A percentile compares a stretch with the other conserved stretches of the same genome.
These are phyloP conservation scores for Pipistrellus kuhlii DNA, from an alignment of 2,797 vertebrate genomes.

Conservation along the genomic window DNA sequence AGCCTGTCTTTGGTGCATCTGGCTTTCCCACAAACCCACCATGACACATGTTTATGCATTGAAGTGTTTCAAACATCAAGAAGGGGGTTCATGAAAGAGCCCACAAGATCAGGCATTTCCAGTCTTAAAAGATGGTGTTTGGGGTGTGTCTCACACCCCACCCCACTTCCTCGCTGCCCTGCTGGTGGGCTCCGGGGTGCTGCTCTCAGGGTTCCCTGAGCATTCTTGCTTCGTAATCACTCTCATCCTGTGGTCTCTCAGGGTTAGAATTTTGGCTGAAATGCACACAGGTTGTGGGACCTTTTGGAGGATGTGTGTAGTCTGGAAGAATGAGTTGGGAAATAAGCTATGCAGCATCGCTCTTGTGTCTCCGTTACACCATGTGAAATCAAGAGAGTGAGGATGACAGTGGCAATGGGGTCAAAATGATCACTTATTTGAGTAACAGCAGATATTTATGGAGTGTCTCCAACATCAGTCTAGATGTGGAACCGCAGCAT, in stretches of 20 bases:
- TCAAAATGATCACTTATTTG: not conserved
- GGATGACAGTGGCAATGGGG: no score
- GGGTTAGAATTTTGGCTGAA: not conserved
- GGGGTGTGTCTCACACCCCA: not conserved
- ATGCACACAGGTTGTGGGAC: not conserved
- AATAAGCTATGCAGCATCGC: no score
- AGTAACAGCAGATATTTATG: not conserved
- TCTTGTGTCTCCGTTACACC: no score
- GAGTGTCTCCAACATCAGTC: not conserved
- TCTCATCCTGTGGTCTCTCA: not conserved
- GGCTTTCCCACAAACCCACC: conserved; percentile 71
- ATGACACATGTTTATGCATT: not conserved
- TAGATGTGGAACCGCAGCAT: not conserved
- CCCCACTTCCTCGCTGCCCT: not conserved
- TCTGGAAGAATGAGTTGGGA: no score
- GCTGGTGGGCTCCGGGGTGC: no score
- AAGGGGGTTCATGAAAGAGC: conserved; percentile 53
- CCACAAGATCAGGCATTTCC: conserved; percentile 49
- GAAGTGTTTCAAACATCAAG: conserved; percentile 44
- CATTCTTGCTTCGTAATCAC: not conserved
- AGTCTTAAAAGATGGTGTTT: conserved; percentile 32
- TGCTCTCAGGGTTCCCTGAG: not conserved
- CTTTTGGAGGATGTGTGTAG: not conserved
- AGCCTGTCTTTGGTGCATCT: conserved; percentile 51
- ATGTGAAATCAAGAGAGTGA: no score